Evolutionary conservation across 2,888 invertebrate genomes (phyloP).

Genomic region (Sinohyriopsis cumingii): DNA sequence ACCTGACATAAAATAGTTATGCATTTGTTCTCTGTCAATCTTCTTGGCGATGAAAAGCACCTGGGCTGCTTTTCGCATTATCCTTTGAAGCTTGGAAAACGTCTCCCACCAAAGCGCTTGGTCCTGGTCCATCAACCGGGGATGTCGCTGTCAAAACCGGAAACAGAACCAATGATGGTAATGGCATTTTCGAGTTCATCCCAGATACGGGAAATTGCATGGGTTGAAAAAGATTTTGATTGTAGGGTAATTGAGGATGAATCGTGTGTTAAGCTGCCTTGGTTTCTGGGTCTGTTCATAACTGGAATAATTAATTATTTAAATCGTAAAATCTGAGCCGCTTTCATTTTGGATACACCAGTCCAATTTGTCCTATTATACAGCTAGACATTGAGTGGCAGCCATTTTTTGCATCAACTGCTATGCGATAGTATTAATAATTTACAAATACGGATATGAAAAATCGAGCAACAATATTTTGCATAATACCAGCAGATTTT

Average conservation of each 20-base stretch:
- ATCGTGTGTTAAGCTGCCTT: not conserved
- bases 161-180: too few relatives aligned
- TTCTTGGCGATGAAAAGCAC: constrained; percentile 88
- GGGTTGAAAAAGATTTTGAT: not conserved
- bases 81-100: constrained; percentile 93
- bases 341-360: too few relatives aligned
- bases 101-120: constrained; percentile 99
- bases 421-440: too few relatives aligned
- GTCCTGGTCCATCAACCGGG: constrained; percentile 83
- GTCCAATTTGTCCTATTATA: too few relatives aligned
- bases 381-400: too few relatives aligned
- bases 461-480: too few relatives aligned
- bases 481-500: too few relatives aligned
- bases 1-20: constrained; percentile 99
- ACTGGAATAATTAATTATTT: not conserved
- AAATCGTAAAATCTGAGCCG: too few relatives aligned
- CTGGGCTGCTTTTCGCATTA: constrained; percentile 91
- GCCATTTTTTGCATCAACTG: too few relatives aligned
- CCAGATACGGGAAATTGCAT: not conserved
- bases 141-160: constrained; percentile 49
- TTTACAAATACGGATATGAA: too few relatives aligned
- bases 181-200: not conserved
- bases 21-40: constrained; percentile 93
- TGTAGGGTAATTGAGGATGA: not conserved
- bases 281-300: not conserved